Evolutionary conservation across 2,113 vertebrate species (phyloP).

Genomic region (Capreolus pygargus): DNA sequence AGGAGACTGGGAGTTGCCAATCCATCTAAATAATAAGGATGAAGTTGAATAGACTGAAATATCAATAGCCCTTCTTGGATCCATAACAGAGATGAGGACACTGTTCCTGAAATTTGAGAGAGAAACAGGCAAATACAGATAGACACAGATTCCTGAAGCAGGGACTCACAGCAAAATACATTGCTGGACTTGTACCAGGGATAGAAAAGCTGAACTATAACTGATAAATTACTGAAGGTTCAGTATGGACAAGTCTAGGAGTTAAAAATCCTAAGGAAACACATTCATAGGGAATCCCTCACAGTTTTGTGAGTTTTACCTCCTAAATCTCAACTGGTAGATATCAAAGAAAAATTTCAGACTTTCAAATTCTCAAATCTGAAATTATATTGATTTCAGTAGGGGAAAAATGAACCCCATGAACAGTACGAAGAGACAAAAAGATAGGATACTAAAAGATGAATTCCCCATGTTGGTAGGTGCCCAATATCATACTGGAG

Average conservation of each 20-base stretch:
- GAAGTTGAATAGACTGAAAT: neutral
- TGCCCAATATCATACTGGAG: neutral
- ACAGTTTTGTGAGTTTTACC: neutral
- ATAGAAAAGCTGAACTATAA: neutral
- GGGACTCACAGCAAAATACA: neutral
- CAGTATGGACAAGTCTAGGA: neutral
- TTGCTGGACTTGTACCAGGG: neutral
- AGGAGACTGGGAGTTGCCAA: neutral
- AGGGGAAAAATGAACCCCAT: neutral
- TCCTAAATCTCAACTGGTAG: neutral
- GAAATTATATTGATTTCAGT: neutral
- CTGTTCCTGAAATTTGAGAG: neutral
- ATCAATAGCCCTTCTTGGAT: neutral
- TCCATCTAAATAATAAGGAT: neutral
- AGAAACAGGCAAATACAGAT: neutral
- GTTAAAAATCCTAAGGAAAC: neutral
- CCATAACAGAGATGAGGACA: neutral
- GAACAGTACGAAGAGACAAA: neutral
- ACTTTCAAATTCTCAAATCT: neutral
- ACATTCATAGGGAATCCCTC: neutral
- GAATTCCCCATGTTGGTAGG: neutral
- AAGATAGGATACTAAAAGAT: neutral
- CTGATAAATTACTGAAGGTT: neutral
- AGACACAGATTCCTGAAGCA: neutral
- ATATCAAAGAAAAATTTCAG: neutral